Evolutionary conservation across 1,140 invertebrate species (phyloP).

Genomic region (Dryas iulia): DNA sequence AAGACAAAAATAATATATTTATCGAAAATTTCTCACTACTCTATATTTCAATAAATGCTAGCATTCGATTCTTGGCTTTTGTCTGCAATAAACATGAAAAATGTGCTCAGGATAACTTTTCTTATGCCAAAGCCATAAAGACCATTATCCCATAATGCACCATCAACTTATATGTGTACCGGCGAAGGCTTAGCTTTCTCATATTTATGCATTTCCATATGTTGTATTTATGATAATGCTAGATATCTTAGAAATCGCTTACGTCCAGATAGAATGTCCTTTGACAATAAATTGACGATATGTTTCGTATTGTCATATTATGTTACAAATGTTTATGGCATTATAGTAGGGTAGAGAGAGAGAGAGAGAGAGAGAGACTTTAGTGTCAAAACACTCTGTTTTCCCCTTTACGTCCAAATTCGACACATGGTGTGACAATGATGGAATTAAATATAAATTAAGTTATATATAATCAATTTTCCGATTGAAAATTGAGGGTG

Average conservation of each 20-base stretch:
- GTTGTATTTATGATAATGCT: constrained; percentile 44
- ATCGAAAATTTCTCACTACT: constrained; percentile 21
- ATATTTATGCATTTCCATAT: constrained; percentile 60
- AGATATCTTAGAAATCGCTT: constrained; percentile 37
- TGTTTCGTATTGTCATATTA: constrained; percentile 17
- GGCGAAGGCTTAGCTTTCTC: constrained; percentile 28
- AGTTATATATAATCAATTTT: too few relatives aligned
- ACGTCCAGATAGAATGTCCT: constrained; percentile 32
- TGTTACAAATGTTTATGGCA: neutral
- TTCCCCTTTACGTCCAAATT: too few relatives aligned
- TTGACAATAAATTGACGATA: constrained; percentile 26
- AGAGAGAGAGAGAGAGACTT: too few relatives aligned
- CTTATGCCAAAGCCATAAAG: constrained; percentile 22
- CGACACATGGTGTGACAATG: too few relatives aligned
- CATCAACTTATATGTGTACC: constrained; percentile 39
- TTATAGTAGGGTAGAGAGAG: too few relatives aligned
- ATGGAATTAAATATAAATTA: too few relatives aligned
- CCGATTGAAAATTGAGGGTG: too few relatives aligned
- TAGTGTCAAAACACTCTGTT: too few relatives aligned
- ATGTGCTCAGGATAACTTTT: constrained; percentile 3
- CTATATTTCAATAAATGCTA: constrained; percentile 39
- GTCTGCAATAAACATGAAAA: constrained; percentile 23
- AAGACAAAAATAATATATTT: neutral
- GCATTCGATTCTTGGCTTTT: constrained; percentile 44
- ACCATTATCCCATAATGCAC: constrained; percentile 4